Evolutionary conservation across 2,888 invertebrate genomes (phyloP), one percentile per base, ranked within the genome.

Genomic region (Chrysolina oricalcia): DNA sequence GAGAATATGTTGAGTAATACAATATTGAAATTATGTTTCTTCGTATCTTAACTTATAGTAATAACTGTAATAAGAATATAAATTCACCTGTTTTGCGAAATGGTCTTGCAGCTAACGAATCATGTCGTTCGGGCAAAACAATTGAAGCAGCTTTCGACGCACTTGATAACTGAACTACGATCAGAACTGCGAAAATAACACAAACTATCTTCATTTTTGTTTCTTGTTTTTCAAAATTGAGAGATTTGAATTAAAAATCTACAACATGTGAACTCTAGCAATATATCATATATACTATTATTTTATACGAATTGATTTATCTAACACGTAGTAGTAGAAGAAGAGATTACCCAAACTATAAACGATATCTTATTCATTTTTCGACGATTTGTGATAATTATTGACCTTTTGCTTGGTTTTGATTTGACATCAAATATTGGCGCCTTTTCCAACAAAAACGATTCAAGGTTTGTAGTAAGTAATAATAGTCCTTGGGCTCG

Each of bases 41-140:
- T n/a, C n/a, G n/a, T n/a, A n/a, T n/a, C n/a, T n/a, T n/a, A n/a
- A n/a, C n/a, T n/a, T n/a, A n/a, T n/a, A n/a, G n/a, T n/a, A n/a
- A n/a, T n/a, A n/a, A n/a, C n/a, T 35, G 35, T 46, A 15, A 4
- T 2, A 15, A 9, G 15, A 13, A 46, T 6, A 2, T 43, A 2
- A 13, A 15, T 43, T 27, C 43, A 70, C 70, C 70, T 70, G 46
- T n/a, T 70, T 5, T n/a, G 17, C 48, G 27, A 35, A 64, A 70
- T 10, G 50, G 21, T 41, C 70, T 70, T 15, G 70, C 70, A 15
- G 43, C 19, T 40, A 70, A 63, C 27, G 70, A 70, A 19, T 21
- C 50, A 46, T n/a, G 50, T 19, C 70, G 64, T 64, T 70, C 70
- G 6, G 70, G 48, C 27, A 27, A 3, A 27, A 27, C 27, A 48